Percentiles rank a stretch among this genome's conserved stretches.
phyloP scores from a whole-genome alignment of 2,888 invertebrate species.

The Drosophila vallismaia region DNA sequence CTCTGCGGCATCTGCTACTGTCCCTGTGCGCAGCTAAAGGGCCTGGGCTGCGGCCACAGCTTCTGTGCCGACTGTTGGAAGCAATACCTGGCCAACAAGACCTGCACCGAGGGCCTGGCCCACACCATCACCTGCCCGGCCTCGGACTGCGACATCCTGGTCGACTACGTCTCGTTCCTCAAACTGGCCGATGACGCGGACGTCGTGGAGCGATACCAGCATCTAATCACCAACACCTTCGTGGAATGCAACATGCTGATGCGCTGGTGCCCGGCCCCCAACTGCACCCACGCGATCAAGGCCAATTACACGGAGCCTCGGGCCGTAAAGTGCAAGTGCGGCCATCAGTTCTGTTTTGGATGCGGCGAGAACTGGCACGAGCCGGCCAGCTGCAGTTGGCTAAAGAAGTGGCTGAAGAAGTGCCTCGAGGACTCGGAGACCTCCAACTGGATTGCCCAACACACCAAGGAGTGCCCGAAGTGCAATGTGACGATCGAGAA shows the following conservation, averaged over 20 bases:
- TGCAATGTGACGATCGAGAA: slow-evolving; percentile 98
- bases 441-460: slow-evolving; percentile 99
- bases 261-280: slow-evolving; percentile 99
- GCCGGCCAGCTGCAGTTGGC: slow-evolving; percentile 96
- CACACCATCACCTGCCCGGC: slow-evolving; percentile 98
- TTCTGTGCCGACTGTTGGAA: slow-evolving; percentile 98
- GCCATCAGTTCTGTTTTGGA: slow-evolving; percentile 96
- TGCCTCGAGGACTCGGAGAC: slow-evolving; percentile 99
- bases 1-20: slow-evolving; percentile 96
- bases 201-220: slow-evolving; percentile 96
- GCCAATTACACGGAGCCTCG: slow-evolving; percentile 95
- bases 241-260: slow-evolving; percentile 98
- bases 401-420: slow-evolving; percentile 98
- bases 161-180: slow-evolving; percentile 98
- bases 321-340: slow-evolving; percentile 96
- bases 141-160: slow-evolving; percentile 97
- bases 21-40: slow-evolving; percentile 95
- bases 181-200: slow-evolving; percentile 92
- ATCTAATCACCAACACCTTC: slow-evolving; percentile 98
- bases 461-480: slow-evolving; percentile 99
- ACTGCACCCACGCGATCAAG: slow-evolving; percentile 97
- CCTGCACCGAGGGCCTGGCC: slow-evolving; percentile 97
- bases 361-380: slow-evolving; percentile 99
- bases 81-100: slow-evolving; percentile 98
- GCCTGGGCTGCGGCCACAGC: slow-evolving; percentile 97